Conservation (phyloP, 2,113 vertebrate genomes). For the Camarhynchus parvulus region DNA sequence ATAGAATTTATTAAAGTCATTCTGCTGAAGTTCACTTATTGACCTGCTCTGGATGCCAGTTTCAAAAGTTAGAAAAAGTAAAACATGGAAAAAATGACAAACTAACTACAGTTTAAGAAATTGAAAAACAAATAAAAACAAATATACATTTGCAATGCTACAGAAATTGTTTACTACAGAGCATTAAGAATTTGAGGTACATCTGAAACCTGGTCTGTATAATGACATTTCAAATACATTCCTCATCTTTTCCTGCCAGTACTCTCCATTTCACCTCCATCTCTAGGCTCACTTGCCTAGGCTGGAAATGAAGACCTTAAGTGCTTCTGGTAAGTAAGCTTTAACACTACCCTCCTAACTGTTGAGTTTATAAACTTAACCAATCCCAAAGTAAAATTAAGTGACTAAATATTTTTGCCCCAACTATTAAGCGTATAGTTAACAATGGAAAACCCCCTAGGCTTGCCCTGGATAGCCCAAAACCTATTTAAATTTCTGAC, state of each 20-base stretch:
- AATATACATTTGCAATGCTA: rapidly evolving
- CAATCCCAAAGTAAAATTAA: not conserved
- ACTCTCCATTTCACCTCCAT: not conserved
- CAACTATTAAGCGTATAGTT: not conserved
- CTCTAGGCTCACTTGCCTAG: not conserved
- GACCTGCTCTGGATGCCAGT: not conserved
- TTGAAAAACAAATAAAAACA: not conserved
- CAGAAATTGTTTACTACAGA: not conserved
- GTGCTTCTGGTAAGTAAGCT: not conserved
- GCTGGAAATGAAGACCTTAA: not conserved
- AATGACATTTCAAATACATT: not conserved
- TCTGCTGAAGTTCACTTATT: not conserved
- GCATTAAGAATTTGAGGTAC: not conserved
- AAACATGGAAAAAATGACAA: not conserved
- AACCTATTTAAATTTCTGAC: not conserved
- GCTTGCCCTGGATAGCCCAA: not conserved
- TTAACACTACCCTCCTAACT: not conserved
- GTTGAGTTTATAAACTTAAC: not conserved
- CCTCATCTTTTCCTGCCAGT: not conserved
- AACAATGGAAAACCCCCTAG: not conserved
- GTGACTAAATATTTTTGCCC: not conserved
- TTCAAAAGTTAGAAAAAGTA: not conserved
- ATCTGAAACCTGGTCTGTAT: not conserved
- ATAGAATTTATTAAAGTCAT: not conserved
- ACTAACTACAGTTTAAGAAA: not conserved